Base-by-base conservation (phyloP, 2,888 invertebrate genomes). In the Ephialtes manifestator region DNA sequence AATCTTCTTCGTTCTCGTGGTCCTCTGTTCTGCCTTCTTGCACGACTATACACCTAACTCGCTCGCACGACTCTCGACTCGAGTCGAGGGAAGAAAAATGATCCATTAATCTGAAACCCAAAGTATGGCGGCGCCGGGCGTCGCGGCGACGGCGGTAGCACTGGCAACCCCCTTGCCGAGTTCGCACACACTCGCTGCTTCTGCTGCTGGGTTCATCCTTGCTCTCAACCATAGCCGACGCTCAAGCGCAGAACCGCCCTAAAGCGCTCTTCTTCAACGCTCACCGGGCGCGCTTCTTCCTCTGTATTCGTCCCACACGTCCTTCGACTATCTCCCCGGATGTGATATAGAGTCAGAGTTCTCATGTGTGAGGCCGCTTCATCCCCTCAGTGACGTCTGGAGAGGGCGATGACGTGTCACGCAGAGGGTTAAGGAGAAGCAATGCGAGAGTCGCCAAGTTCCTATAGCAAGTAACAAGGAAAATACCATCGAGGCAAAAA, bases 101-200 rank as follows among this genome's bases (percentile, higher is more conserved):
- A 96, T 96, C 97, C 97, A 97, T 97, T 97, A 97, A 97, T 96
- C 96, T 96, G 96, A 96, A 95, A 95, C 95, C 95, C 95, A 96
- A 96, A 96, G 96, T 96, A 96, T 96, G 96, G 95, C 96, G 97
- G 97, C 96, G 96, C 96, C 97, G 95, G 94, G 93, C 93, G 93
- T 93, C 94, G 92, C 91, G 92, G 91, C 91, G 93, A 92, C 93
- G 92, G 89, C 91, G 84, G 87, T 89, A 83, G 83, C 83, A 86
- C 86, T 87, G 87, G 68, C 71, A 53, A 65, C 72, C 72, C 81
- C 76, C 67, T 20, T 71, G n/a, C 20, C 58, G 39, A 48, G 20
- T 11, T 13, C 60, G 35, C 39, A 53, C 74, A 35, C 43, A 39
- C 46, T 31, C 55, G 7, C 18, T 35, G 24, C 48, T 58, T 11